A percentile compares a stretch with the other conserved stretches of the same genome.
Conservation (phyloP, 2,113 vertebrate genomes). For the Campylomormyrus numenius region DNA sequence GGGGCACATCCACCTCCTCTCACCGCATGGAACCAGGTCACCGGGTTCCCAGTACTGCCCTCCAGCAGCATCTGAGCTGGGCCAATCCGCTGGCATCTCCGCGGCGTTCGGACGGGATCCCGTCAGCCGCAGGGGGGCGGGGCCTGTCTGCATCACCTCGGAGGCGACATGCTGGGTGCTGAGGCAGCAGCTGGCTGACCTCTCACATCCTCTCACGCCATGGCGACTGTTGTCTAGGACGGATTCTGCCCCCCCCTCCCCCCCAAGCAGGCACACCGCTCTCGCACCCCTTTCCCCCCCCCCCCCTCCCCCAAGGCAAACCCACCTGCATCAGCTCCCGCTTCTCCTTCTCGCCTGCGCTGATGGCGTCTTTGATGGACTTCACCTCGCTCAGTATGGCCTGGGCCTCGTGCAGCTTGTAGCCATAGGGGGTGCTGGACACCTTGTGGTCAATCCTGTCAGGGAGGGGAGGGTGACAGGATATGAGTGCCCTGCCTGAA, state of each 20-base stretch:
- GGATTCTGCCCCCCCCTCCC: not conserved
- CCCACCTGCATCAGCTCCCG: conserved; percentile 90
- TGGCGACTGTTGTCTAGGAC: not conserved
- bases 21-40: not conserved
- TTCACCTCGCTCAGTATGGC: conserved; percentile 90
- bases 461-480: conserved; percentile 31
- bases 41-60: not conserved
- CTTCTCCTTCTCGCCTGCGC: conserved; percentile 89
- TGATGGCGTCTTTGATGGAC: conserved; percentile 88
- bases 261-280: not conserved
- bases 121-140: not conserved
- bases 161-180: not conserved
- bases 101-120: not conserved
- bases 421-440: conserved; percentile 75
- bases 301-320: too few relatives aligned
- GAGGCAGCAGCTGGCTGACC: not conserved
- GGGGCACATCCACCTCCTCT: not conserved
- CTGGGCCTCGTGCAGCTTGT: conserved; percentile 88
- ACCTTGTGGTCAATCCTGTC: conserved; percentile 91
- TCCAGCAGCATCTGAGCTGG: not conserved
- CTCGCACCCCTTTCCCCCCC: not conserved
- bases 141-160: not conserved
- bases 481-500: not conserved
- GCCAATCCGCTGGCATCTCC: not conserved
- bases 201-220: not conserved